phyloP scores from a whole-genome alignment of 2,113 vertebrate species.

The Carollia perspicillata region DNA sequence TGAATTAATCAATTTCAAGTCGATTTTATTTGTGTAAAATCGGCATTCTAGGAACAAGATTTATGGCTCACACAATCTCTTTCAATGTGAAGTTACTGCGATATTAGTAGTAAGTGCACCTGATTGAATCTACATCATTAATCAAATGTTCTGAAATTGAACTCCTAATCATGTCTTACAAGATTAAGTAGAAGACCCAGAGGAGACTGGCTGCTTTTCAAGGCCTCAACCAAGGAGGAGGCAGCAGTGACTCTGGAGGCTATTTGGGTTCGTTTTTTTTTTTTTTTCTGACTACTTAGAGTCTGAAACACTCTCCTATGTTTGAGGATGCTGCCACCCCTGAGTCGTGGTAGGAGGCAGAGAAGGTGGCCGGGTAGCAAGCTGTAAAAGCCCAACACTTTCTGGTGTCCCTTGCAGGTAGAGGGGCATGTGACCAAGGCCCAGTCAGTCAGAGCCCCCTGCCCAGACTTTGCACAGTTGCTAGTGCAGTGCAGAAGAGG shows the following conservation, averaged over 20 bases:
- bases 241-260: background rate
- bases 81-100: conserved; percentile 49
- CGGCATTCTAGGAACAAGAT: conserved; percentile 66
- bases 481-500: background rate
- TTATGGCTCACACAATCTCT: conserved; percentile 56
- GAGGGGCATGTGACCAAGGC: rapidly evolving
- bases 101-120: conserved; percentile 47
- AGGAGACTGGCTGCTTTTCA: conserved; percentile 29
- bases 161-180: conserved; percentile 50
- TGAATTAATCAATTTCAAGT: conserved; percentile 70
- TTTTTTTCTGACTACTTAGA: background rate
- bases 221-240: background rate
- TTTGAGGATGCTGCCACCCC: background rate
- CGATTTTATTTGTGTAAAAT: conserved; percentile 74
- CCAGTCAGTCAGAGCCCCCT: rapidly evolving
- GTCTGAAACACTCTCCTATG: background rate
- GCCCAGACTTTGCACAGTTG: background rate
- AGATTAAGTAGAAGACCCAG: conserved; percentile 54
- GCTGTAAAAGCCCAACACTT: background rate
- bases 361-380: background rate
- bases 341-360: background rate
- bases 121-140: conserved; percentile 51
- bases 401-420: background rate
- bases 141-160: conserved; percentile 58
- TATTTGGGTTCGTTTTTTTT: no score